Conservation (phyloP, 1,140 invertebrate species). For the Drosophila ananassae region DNA sequence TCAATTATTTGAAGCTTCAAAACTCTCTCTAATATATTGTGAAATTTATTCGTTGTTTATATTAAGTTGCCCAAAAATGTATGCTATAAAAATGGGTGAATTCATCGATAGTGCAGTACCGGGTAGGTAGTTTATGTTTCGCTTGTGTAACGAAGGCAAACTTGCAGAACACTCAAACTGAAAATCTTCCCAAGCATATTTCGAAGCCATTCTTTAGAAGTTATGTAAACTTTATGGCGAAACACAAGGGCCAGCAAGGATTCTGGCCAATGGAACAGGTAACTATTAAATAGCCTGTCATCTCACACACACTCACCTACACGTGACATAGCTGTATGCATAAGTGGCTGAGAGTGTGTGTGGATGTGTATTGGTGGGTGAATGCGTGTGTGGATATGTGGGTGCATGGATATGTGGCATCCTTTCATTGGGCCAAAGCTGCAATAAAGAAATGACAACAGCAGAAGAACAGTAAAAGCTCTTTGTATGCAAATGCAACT, state of each 20-base stretch:
- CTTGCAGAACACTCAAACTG: slow-evolving; percentile 1
- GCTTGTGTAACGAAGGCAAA: not conserved
- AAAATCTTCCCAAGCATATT: slow-evolving; percentile 24
- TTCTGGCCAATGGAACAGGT: slow-evolving; percentile 37
- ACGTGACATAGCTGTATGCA: slow-evolving; percentile 21
- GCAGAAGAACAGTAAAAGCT: slow-evolving; percentile 62
- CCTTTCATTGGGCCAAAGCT: slow-evolving; percentile 28
- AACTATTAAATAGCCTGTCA: slow-evolving; percentile 55
- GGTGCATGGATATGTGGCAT: slow-evolving; percentile 5
- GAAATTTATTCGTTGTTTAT: not conserved
- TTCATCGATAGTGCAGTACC: slow-evolving; percentile 15
- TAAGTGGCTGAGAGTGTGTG: slow-evolving; percentile 28
- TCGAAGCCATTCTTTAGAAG: slow-evolving; percentile 27
- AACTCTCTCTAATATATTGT: too few species aligned
- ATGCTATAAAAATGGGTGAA: slow-evolving; percentile 20
- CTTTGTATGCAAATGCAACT: slow-evolving; percentile 68
- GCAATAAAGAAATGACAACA: slow-evolving; percentile 54
- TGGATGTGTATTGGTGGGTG: not conserved
- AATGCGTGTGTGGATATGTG: not conserved
- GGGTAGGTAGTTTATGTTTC: slow-evolving; percentile 17
- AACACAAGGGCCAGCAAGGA: slow-evolving; percentile 21
- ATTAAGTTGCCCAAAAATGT: slow-evolving; percentile 1
- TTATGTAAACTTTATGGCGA: slow-evolving; percentile 42
- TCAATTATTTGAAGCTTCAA: too few species aligned
- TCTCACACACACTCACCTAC: slow-evolving; percentile 13